phyloP scores from a whole-genome alignment of 2,113 vertebrate genomes.

The Leptocoma aspasia region DNA sequence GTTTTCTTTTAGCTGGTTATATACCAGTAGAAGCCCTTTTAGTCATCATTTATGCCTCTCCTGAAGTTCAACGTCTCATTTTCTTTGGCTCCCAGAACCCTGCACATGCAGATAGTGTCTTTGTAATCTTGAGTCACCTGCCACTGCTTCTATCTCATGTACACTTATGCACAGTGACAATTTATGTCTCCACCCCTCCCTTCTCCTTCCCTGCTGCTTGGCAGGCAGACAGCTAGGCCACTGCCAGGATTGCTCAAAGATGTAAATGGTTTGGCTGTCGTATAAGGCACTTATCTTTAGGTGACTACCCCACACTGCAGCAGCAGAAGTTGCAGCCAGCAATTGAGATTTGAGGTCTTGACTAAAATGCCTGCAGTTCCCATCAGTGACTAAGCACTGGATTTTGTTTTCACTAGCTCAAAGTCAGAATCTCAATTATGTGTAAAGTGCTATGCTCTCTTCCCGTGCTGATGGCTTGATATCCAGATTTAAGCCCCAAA shows the following conservation, averaged over 20 bases:
- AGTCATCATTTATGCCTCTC: neutral
- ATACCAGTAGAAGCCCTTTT: neutral
- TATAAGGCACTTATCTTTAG: neutral
- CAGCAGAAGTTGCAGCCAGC: neutral
- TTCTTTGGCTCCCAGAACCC: neutral
- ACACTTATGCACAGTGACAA: neutral
- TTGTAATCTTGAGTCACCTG: neutral
- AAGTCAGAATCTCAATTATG: neutral
- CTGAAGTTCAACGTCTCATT: neutral
- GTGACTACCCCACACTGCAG: neutral
- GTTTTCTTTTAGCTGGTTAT: neutral
- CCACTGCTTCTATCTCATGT: neutral
- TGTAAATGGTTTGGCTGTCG: neutral
- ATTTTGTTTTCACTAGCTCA: neutral
- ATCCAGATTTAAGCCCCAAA: neutral
- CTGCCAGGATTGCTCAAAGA: slow-evolving; percentile 13
- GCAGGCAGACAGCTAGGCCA: neutral
- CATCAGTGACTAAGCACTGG: neutral
- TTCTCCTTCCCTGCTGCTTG: neutral
- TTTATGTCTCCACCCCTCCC: neutral
- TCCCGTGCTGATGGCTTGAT: neutral
- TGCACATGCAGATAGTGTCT: neutral
- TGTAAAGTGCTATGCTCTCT: neutral
- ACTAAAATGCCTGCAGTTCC: neutral
- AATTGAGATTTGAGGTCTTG: neutral